These are phyloP conservation scores for Tubiluchus corallicola DNA, from an alignment of 2,888 invertebrate species.

Conservation along the genomic window DNA sequence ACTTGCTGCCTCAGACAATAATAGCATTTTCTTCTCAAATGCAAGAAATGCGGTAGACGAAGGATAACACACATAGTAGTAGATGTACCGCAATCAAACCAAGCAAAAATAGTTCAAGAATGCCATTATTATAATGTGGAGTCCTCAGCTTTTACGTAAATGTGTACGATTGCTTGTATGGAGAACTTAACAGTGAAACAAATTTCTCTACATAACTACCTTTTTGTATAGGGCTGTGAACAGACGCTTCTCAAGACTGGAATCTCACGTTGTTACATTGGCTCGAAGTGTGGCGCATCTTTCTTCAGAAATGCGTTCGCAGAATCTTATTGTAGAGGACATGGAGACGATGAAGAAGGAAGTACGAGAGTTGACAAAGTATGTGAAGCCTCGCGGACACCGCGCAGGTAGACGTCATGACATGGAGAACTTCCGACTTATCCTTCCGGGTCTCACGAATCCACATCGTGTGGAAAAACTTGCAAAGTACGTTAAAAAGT, in stretches of 20 bases:
- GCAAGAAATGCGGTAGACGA: too few species aligned
- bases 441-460: slow-evolving; percentile 45
- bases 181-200: too few species aligned
- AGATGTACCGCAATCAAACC: too few species aligned
- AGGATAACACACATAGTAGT: too few species aligned
- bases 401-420: slow-evolving; percentile 15
- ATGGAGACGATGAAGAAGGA: slow-evolving; percentile 69
- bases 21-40: too few species aligned
- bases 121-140: too few species aligned
- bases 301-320: slow-evolving; percentile 74
- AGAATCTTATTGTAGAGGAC: slow-evolving; percentile 63
- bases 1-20: too few species aligned
- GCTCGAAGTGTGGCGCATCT: slow-evolving; percentile 75
- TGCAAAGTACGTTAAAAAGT: slow-evolving; percentile 52
- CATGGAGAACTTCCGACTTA: slow-evolving; percentile 25
- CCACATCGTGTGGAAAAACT: slow-evolving; percentile 67
- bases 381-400: slow-evolving; percentile 9
- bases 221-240: slow-evolving; percentile 45
- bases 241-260: slow-evolving; percentile 66
- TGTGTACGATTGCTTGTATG: too few species aligned
- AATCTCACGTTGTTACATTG: slow-evolving; percentile 74
- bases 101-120: too few species aligned
- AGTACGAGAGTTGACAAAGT: slow-evolving; percentile 34
- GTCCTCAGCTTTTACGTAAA: too few species aligned
- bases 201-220: too few species aligned